Evolutionary conservation across 2,888 invertebrate species (phyloP).

Genomic region (Ecliptopera silaceata): DNA sequence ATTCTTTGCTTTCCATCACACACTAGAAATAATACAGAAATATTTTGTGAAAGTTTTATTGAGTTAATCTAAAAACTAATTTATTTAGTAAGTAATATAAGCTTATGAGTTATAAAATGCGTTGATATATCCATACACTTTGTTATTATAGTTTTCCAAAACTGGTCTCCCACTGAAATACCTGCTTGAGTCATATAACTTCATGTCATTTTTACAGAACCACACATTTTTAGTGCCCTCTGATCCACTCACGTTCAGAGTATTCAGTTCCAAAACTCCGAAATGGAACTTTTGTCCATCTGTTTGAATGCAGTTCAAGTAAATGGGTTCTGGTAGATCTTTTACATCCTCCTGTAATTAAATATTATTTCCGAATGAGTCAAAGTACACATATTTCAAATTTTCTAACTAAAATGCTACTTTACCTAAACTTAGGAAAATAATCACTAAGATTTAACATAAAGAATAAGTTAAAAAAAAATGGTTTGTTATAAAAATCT

Average conservation of each 20-base stretch:
- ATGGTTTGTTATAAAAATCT: no score
- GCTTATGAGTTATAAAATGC: conserved; percentile 89
- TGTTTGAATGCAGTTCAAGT: conserved; percentile 92
- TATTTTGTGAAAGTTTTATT: conserved; percentile 44
- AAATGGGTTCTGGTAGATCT: conserved; percentile 89
- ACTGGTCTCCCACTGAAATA: conserved; percentile 86
- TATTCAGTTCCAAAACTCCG: conserved; percentile 92
- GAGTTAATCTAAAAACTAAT: conserved; percentile 44
- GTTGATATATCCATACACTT: conserved; percentile 89
- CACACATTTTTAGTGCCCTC: conserved; percentile 89
- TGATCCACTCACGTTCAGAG: conserved; percentile 84
- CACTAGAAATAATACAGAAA: conserved; percentile 39
- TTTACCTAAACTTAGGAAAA: no score
- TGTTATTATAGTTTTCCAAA: conserved; percentile 89
- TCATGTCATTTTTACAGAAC: conserved; percentile 86
- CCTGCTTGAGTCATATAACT: conserved; percentile 85
- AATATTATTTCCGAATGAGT: neutral
- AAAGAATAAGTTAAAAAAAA: no score
- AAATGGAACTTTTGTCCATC: conserved; percentile 91
- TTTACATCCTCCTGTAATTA: conserved; percentile 80
- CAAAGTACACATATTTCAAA: no score
- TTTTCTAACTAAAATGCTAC: no score
- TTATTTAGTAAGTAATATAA: conserved; percentile 29
- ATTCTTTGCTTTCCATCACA: conserved; percentile 39
- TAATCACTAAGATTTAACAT: no score